Evolutionary conservation across 2,113 vertebrate genomes (phyloP), one percentile per base, ranked within the genome.

Genomic region (Phrynocephalus versicolor): DNA sequence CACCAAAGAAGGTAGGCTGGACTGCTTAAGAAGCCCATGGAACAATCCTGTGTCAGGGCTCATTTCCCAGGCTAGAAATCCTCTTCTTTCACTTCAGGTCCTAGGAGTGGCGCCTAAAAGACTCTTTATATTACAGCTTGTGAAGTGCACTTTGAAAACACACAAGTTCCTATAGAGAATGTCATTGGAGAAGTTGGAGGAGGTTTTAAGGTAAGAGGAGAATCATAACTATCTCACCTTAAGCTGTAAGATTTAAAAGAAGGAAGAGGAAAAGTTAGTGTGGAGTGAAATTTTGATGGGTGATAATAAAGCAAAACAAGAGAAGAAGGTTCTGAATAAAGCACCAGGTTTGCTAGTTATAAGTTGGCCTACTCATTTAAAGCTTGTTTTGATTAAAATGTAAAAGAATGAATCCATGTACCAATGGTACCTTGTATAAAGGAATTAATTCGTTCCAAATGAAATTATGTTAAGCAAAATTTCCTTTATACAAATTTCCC

Each of bases 161-260:
- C 98, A 23, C 97, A 95, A 60, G 97, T 99, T 73, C 99, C 99
- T 0, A 15, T 98, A 60, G 98, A 98, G 91, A 99, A 99, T 39
- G 97, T 99, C 1, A 97, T 99, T 58, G 98, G 98, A 92, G 98
- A 99, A 95, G 93, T 99, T 0, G 98, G 99, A 85, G 97, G 96
- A n/a, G 98, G 99, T 23, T 99, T 99, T 93, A 99, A 99, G 98
- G 99, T 99, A 86, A 96, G 95, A 83, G 21, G 6, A 58, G 45
- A 79, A 33, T 9, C 41, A 14, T 35, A 45, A 62, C 45, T 0
- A 19, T 3, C n/a, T n/a, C n/a, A 64, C 33, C 60, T 65, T 88
- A 33, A 85, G 62, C 18, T 74, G 15, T 64, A 37, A 81, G 39
- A 35, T 55, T 15, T 70, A 55, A 41, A 35, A 67, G 30, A 58